Evolutionary conservation across 1,140 invertebrate species (phyloP).

Genomic region (Cepaea nemoralis): DNA sequence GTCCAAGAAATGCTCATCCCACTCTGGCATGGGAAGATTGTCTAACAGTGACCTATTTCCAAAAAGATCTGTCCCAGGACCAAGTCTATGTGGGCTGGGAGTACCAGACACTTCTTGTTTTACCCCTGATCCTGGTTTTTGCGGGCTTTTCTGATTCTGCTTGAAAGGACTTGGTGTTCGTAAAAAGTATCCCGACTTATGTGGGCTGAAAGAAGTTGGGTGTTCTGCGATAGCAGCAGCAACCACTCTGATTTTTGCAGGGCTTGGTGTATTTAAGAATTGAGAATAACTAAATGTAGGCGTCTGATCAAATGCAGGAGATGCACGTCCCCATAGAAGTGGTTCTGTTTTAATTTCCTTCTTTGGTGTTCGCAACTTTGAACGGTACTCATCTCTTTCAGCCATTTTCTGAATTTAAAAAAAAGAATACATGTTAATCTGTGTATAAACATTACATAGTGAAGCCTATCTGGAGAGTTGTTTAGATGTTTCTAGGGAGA

Average conservation of each 20-base stretch:
- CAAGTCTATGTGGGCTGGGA: conserved; percentile 30
- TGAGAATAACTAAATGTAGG: not conserved
- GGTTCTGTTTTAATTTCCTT: conserved; percentile 16
- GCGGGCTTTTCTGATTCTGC: not conserved
- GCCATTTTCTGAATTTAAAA: conserved; percentile 2
- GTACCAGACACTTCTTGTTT: conserved; percentile 21
- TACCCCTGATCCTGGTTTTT: not conserved
- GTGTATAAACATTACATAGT: no score
- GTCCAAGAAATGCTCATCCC: conserved; percentile 40
- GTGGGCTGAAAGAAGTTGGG: conserved; percentile 5
- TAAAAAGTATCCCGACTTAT: conserved; percentile 40
- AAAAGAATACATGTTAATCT: no score
- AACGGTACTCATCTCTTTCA: conserved; percentile 21
- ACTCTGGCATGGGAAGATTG: conserved; percentile 31
- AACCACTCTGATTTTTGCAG: not conserved
- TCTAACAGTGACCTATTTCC: conserved; percentile 36
- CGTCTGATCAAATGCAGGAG: not conserved
- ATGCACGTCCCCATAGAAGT: not conserved
- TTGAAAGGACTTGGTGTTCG: conserved; percentile 39
- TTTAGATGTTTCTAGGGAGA: no score
- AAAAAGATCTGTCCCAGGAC: conserved; percentile 27
- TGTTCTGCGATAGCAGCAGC: not conserved
- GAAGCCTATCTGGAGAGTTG: no score
- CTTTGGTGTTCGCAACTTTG: conserved; percentile 34
- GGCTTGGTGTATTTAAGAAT: conserved; percentile 25